Percentiles rank a stretch among this genome's conserved stretches.
Evolutionary conservation across 2,797 vertebrate genomes (phyloP).

Genomic region (Caiman crocodilus): DNA sequence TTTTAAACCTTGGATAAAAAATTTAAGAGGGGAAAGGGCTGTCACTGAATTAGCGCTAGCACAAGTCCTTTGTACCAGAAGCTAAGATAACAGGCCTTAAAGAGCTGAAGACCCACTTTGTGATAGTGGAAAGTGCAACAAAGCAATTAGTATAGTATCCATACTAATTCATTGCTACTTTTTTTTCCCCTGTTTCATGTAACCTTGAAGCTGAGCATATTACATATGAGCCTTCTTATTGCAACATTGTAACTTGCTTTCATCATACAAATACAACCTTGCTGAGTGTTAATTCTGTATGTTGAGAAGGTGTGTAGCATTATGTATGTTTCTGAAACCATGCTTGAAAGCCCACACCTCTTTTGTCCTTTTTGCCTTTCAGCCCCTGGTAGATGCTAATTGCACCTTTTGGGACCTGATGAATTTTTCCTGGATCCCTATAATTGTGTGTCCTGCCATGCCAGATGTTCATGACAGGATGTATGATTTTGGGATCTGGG

Average conservation of each 20-base stretch:
- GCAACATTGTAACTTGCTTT: background rate
- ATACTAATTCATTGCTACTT: background rate
- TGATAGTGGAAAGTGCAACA: background rate
- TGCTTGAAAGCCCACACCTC: background rate
- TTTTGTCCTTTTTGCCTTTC: background rate
- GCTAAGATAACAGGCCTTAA: background rate
- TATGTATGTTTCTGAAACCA: background rate
- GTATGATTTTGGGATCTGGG: no score
- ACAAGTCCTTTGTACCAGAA: background rate
- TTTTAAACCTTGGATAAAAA: background rate
- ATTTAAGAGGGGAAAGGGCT: background rate
- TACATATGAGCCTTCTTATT: no score
- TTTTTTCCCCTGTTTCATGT: background rate
- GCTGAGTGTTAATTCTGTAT: background rate
- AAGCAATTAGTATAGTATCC: fast-evolving
- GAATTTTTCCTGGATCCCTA: no score
- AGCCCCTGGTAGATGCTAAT: no score
- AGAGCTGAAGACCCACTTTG: background rate
- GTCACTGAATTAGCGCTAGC: background rate
- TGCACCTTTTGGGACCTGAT: no score
- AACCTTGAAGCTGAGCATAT: fast-evolving
- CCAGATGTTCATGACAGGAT: no score
- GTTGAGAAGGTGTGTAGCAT: background rate
- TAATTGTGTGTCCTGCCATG: no score
- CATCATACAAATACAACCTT: background rate